Evolutionary conservation across 2,888 invertebrate genomes (phyloP), one percentile per base, ranked within the genome.

Genomic region (Polyploca ridens): DNA sequence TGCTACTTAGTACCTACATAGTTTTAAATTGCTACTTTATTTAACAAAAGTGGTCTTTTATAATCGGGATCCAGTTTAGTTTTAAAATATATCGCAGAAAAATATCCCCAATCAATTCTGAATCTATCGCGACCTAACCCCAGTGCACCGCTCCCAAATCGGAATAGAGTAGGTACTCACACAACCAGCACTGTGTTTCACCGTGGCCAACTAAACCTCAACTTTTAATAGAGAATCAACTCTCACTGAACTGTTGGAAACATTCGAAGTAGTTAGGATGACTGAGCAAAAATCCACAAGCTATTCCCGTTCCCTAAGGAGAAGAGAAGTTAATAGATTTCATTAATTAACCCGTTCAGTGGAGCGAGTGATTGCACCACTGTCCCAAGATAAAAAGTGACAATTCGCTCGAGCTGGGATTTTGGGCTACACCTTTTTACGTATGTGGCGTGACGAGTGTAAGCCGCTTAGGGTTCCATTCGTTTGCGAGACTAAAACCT

Each of bases 341-440:
- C 92, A 91, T 91, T 94, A 94, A 94, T 94, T 93, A 94, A 93
- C 93, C 87, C 90, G 93, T 90, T 90, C 93, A 91, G 79, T 91
- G 93, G 86, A 89, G 90, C 93, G 91, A 80, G 88, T 93, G 91
- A 94, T 94, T 94, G 93, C 89, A 88, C 86, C 84, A 83, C 87
- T 83, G 85, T 86, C 84, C 87, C 84, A 81, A 87, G 85, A 85
- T 85, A 86, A 88, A 87, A 87, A 89, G 88, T 90, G 90, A 88
- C 90, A 91, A 90, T 90, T 90, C 87, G 83, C 81, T 76, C 79
- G 79, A 72, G 73, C 70, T 70, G 75, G 85, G 87, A 88, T 88
- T 90, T 90, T 71, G 76, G 81, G 76, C 76, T 79, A 81, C 79
- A 82, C 81, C 78, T 83, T 87, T 86, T 82, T 81, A 82, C 81